These are phyloP conservation scores for Argya squamiceps DNA, from an alignment of 2,797 vertebrate genomes.

Conservation along the genomic window DNA sequence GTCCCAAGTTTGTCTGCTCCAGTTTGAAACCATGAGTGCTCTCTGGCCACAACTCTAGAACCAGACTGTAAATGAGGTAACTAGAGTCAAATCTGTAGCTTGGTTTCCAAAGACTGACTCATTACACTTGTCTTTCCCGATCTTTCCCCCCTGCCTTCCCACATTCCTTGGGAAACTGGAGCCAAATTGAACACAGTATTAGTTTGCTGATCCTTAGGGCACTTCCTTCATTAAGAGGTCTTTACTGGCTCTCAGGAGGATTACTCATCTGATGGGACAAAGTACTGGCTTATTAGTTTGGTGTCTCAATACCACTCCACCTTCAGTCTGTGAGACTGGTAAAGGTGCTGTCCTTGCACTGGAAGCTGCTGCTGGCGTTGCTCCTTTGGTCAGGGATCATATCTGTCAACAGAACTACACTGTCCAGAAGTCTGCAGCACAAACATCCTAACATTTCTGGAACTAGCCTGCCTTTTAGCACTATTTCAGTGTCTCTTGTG, in stretches of 20 bases:
- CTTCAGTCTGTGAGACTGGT: neutral
- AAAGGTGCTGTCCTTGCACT: neutral
- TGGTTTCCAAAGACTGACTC: slow-evolving; percentile 53
- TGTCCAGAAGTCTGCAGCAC: slow-evolving; percentile 42
- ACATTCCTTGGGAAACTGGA: neutral
- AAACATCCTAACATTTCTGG: neutral
- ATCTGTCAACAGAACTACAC: neutral
- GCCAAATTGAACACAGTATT: neutral
- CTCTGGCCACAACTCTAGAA: slow-evolving; percentile 11
- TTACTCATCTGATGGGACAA: neutral
- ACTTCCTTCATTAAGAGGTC: neutral
- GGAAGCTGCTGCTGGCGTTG: neutral
- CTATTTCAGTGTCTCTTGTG: slow-evolving; percentile 41
- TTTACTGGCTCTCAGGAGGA: neutral
- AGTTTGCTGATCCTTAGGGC: neutral
- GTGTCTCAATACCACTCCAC: neutral
- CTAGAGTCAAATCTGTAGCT: neutral
- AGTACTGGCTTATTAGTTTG: neutral
- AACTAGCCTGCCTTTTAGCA: slow-evolving; percentile 14
- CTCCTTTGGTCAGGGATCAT: neutral
- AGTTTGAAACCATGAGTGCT: slow-evolving; percentile 15
- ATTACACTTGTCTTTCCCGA: slow-evolving; percentile 19
- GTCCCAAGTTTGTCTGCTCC: neutral
- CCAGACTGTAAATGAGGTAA: slow-evolving; percentile 37
- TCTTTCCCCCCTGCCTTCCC: neutral